phyloP scores from a whole-genome alignment of 2,888 invertebrate genomes.

The Drosophila birchii region DNA sequence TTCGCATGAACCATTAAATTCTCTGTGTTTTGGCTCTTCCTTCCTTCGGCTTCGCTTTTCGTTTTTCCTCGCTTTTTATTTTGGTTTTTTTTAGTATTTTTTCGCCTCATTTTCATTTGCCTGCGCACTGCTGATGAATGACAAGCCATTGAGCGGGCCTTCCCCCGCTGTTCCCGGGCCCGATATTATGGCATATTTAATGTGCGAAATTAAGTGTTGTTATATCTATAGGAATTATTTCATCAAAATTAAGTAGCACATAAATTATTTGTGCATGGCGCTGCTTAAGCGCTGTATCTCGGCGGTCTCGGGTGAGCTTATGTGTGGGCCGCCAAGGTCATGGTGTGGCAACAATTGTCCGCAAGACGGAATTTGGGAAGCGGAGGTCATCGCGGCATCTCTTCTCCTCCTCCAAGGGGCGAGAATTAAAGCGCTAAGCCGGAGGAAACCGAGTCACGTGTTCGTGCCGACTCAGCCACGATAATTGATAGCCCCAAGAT shows the following conservation, averaged over 20 bases:
- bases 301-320: conserved; percentile 16
- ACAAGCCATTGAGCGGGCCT: conserved; percentile 64
- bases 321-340: conserved; percentile 48
- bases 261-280: conserved; percentile 66
- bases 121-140: conserved; percentile 69
- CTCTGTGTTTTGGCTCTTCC: conserved; percentile 33
- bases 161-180: conserved; percentile 10
- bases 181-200: conserved; percentile 73
- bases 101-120: conserved; percentile 65
- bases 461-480: conserved; percentile 37
- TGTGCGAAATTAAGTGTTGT: conserved; percentile 78
- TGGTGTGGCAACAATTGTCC: conserved; percentile 44
- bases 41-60: conserved; percentile 26
- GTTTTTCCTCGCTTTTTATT: conserved; percentile 20
- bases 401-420: conserved; percentile 1
- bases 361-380: conserved; percentile 23
- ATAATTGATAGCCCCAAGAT: conserved; percentile 63
- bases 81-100: conserved; percentile 24
- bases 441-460: conserved; percentile 42
- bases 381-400: conserved; percentile 10
- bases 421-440: conserved; percentile 45
- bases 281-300: conserved; percentile 32
- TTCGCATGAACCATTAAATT: conserved; percentile 73
- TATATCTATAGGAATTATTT: conserved; percentile 75
- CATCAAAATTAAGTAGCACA: conserved; percentile 74